Conservation (phyloP, 2,797 vertebrate genomes). For the Sebastes dallii region DNA sequence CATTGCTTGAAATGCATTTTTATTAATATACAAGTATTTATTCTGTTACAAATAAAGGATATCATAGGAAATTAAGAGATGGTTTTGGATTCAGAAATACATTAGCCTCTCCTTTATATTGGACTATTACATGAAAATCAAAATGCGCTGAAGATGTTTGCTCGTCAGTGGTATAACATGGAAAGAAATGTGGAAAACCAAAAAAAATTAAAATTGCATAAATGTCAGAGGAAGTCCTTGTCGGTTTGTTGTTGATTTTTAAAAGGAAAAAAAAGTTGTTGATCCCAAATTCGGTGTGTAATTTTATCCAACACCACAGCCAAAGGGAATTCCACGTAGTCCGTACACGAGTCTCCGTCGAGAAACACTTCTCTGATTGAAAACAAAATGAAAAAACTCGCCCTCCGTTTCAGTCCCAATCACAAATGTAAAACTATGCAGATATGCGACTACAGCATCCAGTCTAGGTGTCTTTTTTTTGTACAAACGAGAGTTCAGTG, state of each 20-base stretch:
- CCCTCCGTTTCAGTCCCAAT: conserved; percentile 38
- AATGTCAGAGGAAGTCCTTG: conserved; percentile 61
- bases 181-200: conserved; percentile 63
- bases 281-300: conserved; percentile 37
- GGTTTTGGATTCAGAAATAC: conserved; percentile 72
- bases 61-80: conserved; percentile 74
- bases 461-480: conserved; percentile 30
- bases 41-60: conserved; percentile 82
- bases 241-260: conserved; percentile 17
- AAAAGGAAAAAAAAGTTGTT: background rate
- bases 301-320: conserved; percentile 35
- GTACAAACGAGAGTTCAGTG: conserved; percentile 44
- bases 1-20: conserved; percentile 78
- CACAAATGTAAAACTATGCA: conserved; percentile 53
- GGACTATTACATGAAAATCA: conserved; percentile 75
- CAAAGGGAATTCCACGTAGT: conserved; percentile 42
- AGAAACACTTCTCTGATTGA: conserved; percentile 25
- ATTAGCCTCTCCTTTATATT: conserved; percentile 76
- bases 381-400: conserved; percentile 23
- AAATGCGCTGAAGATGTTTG: conserved; percentile 70
- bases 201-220: conserved; percentile 53
- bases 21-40: conserved; percentile 81
- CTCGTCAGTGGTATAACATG: conserved; percentile 86
- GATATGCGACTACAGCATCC: conserved; percentile 52
- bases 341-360: conserved; percentile 29